phyloP scores from a whole-genome alignment of 2,113 vertebrate species.

The Butorides virescens region DNA sequence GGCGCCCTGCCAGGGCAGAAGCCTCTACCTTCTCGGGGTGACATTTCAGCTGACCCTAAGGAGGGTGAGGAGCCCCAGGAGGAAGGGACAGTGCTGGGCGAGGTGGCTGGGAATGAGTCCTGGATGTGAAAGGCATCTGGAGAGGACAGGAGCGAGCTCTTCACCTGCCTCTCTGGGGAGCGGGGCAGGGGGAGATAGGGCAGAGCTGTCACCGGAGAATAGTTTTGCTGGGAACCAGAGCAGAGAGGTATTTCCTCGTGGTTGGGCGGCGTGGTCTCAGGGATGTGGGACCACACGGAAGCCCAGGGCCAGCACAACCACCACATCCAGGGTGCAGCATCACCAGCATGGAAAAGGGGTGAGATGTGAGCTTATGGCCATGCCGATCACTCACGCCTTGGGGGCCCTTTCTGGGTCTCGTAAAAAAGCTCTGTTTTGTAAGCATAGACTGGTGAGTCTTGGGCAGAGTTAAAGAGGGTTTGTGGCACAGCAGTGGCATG shows the following conservation, averaged over 20 bases:
- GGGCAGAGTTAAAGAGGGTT: not conserved
- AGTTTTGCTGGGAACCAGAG: not conserved
- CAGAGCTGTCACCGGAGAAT: not conserved
- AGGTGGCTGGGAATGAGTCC: not conserved
- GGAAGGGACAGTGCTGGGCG: not conserved
- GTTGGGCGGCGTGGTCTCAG: no score
- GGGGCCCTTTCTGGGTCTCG: not conserved
- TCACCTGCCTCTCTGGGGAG: not conserved
- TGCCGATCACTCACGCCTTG: fast-evolving
- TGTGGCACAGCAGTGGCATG: not conserved
- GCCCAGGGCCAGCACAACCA: not conserved
- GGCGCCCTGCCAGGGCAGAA: not conserved
- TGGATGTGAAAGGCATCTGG: not conserved
- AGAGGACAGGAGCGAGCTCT: not conserved
- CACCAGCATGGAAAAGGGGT: fast-evolving
- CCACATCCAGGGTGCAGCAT: not conserved
- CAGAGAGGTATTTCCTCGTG: not conserved
- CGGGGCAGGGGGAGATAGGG: not conserved
- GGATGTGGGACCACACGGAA: fast-evolving
- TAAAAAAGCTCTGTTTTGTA: fast-evolving
- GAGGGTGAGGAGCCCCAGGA: not conserved
- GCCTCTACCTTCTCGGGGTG: not conserved
- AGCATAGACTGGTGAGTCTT: not conserved
- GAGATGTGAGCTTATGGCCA: not conserved
- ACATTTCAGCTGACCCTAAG: not conserved